These are phyloP conservation scores for Himalopsyche phryganea DNA, from an alignment of 1,140 invertebrate genomes.

Conservation along the genomic window DNA sequence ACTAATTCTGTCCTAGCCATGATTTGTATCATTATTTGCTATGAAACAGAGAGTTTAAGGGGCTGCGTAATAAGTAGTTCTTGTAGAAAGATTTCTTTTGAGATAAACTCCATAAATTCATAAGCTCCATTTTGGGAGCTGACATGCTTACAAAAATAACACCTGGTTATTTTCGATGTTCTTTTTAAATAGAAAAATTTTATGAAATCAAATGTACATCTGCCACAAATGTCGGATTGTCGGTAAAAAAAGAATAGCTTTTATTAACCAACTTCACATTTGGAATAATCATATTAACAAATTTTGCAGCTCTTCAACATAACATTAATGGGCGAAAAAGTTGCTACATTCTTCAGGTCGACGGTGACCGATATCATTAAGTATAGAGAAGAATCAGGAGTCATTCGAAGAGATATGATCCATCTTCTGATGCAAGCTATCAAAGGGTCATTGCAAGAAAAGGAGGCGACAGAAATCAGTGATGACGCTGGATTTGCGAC, in stretches of 20 bases:
- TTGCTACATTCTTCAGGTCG: background rate
- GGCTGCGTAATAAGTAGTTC: no score
- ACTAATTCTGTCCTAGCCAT: no score
- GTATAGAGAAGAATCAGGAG: background rate
- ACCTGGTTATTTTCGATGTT: no score
- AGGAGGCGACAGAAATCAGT: background rate
- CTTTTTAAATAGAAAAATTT: background rate
- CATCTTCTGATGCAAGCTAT: constrained; percentile 17
- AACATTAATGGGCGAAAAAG: background rate
- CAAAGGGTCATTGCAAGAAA: constrained; percentile 22
- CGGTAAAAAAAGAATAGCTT: background rate
- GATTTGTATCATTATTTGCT: no score
- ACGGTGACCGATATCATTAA: constrained; percentile 11
- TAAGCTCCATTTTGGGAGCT: no score
- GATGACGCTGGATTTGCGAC: background rate
- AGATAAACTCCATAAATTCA: no score
- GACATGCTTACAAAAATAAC: no score
- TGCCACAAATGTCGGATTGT: background rate
- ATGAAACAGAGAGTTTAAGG: no score
- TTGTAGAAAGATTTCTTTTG: no score
- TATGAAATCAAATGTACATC: background rate
- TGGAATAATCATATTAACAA: background rate
- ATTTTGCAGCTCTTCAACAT: background rate
- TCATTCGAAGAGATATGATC: constrained; percentile 12
- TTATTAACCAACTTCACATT: background rate